Conservation (phyloP, 2,797 vertebrate genomes). For the Characodon lateralis region DNA sequence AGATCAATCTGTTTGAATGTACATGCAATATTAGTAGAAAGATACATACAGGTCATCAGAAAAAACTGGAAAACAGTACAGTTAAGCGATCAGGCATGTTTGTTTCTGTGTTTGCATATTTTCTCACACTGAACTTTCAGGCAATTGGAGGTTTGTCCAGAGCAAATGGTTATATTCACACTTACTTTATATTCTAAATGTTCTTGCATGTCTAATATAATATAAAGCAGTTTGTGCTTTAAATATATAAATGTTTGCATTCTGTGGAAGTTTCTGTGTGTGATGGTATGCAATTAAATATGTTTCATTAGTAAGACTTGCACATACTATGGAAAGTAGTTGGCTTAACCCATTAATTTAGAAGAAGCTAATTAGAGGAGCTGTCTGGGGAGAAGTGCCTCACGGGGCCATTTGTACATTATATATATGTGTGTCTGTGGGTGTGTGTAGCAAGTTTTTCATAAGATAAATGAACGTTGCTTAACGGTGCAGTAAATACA, state of each 20-base stretch:
- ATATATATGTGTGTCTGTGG: conserved; percentile 22
- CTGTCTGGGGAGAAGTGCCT: conserved; percentile 50
- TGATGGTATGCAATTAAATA: conserved; percentile 39
- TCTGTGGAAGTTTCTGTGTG: conserved; percentile 24
- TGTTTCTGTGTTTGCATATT: background rate
- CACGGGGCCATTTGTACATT: conserved; percentile 37
- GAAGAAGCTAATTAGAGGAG: conserved; percentile 65
- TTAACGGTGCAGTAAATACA: conserved; percentile 71
- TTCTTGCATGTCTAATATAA: background rate
- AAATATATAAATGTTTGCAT: background rate
- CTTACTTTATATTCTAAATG: background rate
- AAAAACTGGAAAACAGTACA: background rate
- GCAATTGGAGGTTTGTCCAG: background rate
- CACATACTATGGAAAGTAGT: conserved; percentile 46
- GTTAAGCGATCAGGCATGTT: background rate
- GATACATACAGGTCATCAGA: background rate
- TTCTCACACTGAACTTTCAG: background rate
- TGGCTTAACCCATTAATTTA: conserved; percentile 61
- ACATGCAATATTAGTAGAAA: no score
- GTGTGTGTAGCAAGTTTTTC: conserved; percentile 42
- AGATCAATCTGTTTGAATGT: background rate
- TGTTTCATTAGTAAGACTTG: conserved; percentile 36
- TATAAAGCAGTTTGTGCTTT: background rate
- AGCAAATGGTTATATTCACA: background rate
- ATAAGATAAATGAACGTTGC: conserved; percentile 66